These are phyloP conservation scores for Nemoura dubitans DNA, from an alignment of 2,888 invertebrate genomes.

Conservation along the genomic window DNA sequence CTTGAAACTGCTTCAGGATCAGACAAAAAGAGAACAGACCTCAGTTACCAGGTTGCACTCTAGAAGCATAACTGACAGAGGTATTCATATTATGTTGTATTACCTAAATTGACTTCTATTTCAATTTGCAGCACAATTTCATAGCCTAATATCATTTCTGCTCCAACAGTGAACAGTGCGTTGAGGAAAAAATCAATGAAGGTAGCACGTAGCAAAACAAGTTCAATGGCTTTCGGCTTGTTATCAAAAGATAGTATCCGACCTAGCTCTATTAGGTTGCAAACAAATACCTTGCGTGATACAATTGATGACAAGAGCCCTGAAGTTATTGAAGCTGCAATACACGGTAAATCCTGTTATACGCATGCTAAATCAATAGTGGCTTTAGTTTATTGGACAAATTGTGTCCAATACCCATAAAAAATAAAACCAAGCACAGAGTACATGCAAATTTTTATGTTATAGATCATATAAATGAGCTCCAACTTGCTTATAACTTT, in stretches of 20 bases:
- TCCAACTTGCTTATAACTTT: not conserved
- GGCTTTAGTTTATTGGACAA: too few relatives aligned
- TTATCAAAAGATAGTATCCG: not conserved
- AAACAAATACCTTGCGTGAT: not conserved
- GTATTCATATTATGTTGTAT: not conserved
- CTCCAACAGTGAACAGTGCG: too few relatives aligned
- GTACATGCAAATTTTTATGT: not conserved
- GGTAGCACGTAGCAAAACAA: not conserved
- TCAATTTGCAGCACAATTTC: not conserved
- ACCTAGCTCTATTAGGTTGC: not conserved
- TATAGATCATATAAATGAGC: slow-evolving; percentile 14
- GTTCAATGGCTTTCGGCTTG: not conserved
- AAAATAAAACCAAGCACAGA: too few relatives aligned
- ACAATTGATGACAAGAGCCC: slow-evolving; percentile 15
- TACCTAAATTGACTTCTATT: not conserved
- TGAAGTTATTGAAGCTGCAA: not conserved
- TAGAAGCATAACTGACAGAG: not conserved
- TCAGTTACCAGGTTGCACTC: not conserved
- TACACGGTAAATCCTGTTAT: slow-evolving; percentile 9
- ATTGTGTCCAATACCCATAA: too few relatives aligned
- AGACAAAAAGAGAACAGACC: not conserved
- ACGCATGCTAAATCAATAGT: too few relatives aligned
- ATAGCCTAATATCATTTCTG: too few relatives aligned
- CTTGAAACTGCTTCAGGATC: slow-evolving; percentile 2
- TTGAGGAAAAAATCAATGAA: not conserved